Percentiles rank a stretch among this genome's conserved stretches.
Evolutionary conservation across 2,797 vertebrate species (phyloP).

Genomic region (Morelia viridis): DNA sequence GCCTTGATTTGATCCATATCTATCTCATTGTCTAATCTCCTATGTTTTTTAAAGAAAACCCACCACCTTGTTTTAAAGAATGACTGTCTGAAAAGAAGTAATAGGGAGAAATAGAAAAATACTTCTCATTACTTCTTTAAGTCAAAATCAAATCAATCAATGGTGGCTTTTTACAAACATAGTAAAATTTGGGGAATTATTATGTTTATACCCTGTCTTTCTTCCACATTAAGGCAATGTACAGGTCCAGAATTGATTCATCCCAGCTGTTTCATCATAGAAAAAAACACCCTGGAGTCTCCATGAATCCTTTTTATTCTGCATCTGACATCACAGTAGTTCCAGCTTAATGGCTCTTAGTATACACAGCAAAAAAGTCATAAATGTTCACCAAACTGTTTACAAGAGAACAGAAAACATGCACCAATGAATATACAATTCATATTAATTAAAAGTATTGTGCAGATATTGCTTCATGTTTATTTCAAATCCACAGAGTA

Average conservation of each 20-base stretch:
- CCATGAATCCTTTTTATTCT: not conserved
- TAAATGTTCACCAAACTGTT: not conserved
- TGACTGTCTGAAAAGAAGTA: not conserved
- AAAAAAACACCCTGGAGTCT: not conserved
- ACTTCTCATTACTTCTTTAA: not conserved
- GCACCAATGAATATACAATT: not conserved
- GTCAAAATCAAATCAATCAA: not conserved
- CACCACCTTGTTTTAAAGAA: not conserved
- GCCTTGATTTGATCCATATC: not conserved
- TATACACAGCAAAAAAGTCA: not conserved
- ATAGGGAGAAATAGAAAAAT: too few relatives aligned
- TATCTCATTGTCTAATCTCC: not conserved
- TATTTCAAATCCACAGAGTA: not conserved
- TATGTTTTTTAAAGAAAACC: not conserved
- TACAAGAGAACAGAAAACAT: not conserved
- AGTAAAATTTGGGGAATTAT: not conserved
- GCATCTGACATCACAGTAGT: not conserved
- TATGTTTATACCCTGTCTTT: not conserved
- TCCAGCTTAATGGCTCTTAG: not conserved
- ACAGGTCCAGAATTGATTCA: not conserved
- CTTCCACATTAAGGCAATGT: not conserved
- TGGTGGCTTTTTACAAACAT: not conserved
- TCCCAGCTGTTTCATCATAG: not conserved
- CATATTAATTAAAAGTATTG: not conserved
- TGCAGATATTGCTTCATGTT: too few relatives aligned